Percentiles rank a stretch among this genome's conserved stretches.
These are phyloP conservation scores for Irena cyanogastra DNA, from an alignment of 2,113 vertebrate genomes.

Conservation along the genomic window DNA sequence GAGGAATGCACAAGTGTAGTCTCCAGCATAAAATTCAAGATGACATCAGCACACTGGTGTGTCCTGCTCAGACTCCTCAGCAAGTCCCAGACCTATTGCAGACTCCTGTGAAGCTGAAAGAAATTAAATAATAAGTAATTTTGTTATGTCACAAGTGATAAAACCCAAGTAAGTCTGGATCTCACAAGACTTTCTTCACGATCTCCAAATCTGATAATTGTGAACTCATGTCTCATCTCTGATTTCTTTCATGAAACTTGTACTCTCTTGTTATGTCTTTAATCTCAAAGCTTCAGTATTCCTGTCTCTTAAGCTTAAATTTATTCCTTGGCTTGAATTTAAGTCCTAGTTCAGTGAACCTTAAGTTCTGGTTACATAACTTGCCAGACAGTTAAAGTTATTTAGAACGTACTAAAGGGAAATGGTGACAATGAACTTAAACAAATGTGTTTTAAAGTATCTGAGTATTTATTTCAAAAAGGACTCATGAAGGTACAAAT, in stretches of 20 bases:
- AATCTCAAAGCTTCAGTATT: background rate
- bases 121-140: background rate
- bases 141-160: background rate
- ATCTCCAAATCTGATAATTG: background rate
- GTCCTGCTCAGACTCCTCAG: background rate
- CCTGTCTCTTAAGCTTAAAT: background rate
- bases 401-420: background rate
- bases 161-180: background rate
- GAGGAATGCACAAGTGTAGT: background rate
- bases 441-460: background rate
- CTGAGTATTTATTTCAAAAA: background rate
- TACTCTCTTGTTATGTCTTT: background rate
- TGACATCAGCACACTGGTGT: background rate
- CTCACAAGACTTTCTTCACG: background rate
- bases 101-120: background rate
- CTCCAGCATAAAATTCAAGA: background rate
- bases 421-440: background rate
- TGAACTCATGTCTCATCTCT: background rate
- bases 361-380: background rate
- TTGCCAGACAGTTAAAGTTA: background rate
- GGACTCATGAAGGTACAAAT: background rate
- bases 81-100: background rate
- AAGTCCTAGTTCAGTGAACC: background rate
- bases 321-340: background rate
- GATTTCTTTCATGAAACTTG: background rate